A percentile compares a stretch with the other conserved stretches of the same genome.
Evolutionary conservation across 1,140 invertebrate genomes (phyloP).

Genomic region (Papilio polytes): DNA sequence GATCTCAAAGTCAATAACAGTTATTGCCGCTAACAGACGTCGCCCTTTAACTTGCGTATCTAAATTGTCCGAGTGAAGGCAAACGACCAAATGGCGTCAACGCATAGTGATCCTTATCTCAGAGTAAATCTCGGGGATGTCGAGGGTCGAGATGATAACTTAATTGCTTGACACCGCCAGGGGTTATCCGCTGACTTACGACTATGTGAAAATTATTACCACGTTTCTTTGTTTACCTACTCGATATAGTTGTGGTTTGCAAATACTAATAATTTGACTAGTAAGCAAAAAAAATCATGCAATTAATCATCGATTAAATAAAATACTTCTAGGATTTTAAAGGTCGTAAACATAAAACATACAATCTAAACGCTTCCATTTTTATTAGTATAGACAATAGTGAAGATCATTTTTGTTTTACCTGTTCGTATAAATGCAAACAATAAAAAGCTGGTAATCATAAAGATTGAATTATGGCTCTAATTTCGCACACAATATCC

Average conservation of each 20-base stretch:
- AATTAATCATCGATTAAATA: neutral
- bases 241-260: neutral
- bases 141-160: conserved; percentile 66
- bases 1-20: conserved; percentile 65
- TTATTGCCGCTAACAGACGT: conserved; percentile 72
- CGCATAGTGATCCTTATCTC: conserved; percentile 75
- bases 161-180: conserved; percentile 66
- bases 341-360: too few species aligned
- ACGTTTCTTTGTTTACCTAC: conserved; percentile 11
- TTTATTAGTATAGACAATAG: too few species aligned
- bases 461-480: conserved; percentile 69
- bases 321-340: neutral
- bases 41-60: conserved; percentile 53
- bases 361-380: too few species aligned
- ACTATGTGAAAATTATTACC: conserved; percentile 25
- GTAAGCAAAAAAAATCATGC: neutral
- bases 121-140: conserved; percentile 69
- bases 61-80: conserved; percentile 76
- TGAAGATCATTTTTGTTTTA: too few species aligned
- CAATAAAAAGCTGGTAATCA: conserved; percentile 27
- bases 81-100: conserved; percentile 78
- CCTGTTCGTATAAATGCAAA: neutral
- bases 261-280: neutral
- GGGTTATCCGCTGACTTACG: conserved; percentile 54
- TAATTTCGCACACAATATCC: conserved; percentile 60